Base-by-base conservation (phyloP, 2,797 vertebrate genomes). In the Catamblyrhynchus diadema region DNA sequence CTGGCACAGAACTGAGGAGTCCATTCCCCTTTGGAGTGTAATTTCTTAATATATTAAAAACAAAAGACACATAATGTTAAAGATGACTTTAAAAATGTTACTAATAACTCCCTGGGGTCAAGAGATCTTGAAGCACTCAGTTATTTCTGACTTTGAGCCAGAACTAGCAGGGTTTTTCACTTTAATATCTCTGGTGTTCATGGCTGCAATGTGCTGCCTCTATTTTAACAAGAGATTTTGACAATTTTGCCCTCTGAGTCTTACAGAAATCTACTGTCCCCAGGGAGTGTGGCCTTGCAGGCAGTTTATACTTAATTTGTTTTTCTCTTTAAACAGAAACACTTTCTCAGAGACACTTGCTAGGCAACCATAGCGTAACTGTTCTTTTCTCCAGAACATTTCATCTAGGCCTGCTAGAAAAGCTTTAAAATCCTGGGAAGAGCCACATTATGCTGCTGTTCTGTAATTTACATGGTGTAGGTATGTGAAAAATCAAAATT, bases 311-410 rank as follows among this genome's bases (percentile, higher is more conserved):
- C 56, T 93, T 91, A 87, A 92, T 95, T 95, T 96, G 81, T 78
- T 96, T 95, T 88, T 80, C 88, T 90, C 35, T 88, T 96, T 95
- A 92, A 94, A 78, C 45, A 89, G 79, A 72, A 82, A 51, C 35
- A 41, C 42, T 93, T 88, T 74, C 61, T 91, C 47, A 17, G 12
- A 92, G 94, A 45, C 28, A 15, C 88, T 95, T 94, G 69, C 79
- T 93, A 91, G 84, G 94, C 86, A 96, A 86, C 86, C 59, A 32
- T 65, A 44, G 66, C 2, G 0, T 56, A 73, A 53, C 65, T 54
- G 32, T 47, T 17, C 71, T 93, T 88, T 83, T 47, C 57, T 74
- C 5, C 54, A 75, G 86, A 92, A 77, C 33, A 45, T 78, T 93
- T 75, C 50, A 42, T 61, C 61, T 85, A 44, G 48, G 79, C 71